A percentile compares a stretch with the other conserved stretches of the same genome.
These are phyloP conservation scores for Drosophila tani DNA, from an alignment of 1,140 invertebrate genomes.

Conservation along the genomic window DNA sequence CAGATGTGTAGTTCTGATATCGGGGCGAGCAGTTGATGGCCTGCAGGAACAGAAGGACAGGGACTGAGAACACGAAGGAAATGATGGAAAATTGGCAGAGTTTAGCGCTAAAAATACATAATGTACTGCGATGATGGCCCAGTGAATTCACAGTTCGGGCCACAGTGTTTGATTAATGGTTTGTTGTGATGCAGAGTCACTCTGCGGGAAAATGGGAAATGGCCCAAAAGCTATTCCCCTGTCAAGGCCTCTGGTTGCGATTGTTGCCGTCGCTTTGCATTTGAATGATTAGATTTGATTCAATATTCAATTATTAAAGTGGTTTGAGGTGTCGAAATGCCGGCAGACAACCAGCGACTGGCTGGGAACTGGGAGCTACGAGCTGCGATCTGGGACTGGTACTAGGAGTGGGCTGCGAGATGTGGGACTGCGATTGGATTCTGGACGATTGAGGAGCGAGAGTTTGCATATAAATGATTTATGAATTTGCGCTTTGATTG, in stretches of 20 bases:
- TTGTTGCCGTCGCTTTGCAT: slow-evolving; percentile 67
- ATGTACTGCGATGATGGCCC: slow-evolving; percentile 41
- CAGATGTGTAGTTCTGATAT: slow-evolving; percentile 80
- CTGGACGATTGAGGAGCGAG: slow-evolving; percentile 20
- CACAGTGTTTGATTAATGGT: slow-evolving; percentile 80
- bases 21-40: slow-evolving; percentile 76
- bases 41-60: slow-evolving; percentile 52
- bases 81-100: slow-evolving; percentile 41
- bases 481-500: slow-evolving; percentile 80
- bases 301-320: slow-evolving; percentile 82
- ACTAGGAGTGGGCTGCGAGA: slow-evolving; percentile 4
- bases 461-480: slow-evolving; percentile 81
- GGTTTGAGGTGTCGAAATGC: slow-evolving; percentile 82
- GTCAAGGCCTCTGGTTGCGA: slow-evolving; percentile 37
- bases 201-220: slow-evolving; percentile 11
- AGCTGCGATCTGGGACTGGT: slow-evolving; percentile 8
- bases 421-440: slow-evolving; percentile 15
- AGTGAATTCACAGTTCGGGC: slow-evolving; percentile 34
- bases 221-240: slow-evolving; percentile 50
- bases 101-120: slow-evolving; percentile 64
- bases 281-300: slow-evolving; percentile 84
- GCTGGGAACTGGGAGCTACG: slow-evolving; percentile 11
- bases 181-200: slow-evolving; percentile 48
- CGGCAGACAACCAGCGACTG: slow-evolving; percentile 51
- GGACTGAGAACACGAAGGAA: slow-evolving; percentile 25